Evolutionary conservation across 1,140 invertebrate genomes (phyloP).

Genomic region (Sycobia sp.): DNA sequence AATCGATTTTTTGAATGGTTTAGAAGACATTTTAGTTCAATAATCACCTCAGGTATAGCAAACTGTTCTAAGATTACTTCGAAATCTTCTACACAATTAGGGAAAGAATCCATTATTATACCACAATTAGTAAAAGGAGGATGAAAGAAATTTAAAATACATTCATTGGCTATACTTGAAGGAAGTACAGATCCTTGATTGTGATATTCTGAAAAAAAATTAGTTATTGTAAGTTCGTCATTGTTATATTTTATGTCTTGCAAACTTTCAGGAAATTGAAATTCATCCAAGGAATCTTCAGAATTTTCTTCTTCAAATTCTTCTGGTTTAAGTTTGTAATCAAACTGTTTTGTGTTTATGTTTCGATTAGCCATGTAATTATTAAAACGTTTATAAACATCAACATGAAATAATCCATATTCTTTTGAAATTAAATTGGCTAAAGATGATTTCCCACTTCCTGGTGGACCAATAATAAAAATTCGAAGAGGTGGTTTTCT

Average conservation of each 20-base stretch:
- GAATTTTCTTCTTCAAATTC: background rate
- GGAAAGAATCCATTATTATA: constrained; percentile 66
- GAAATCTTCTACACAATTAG: constrained; percentile 59
- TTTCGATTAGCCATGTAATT: constrained; percentile 7
- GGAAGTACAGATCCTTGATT: constrained; percentile 53
- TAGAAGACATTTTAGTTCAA: constrained; percentile 55
- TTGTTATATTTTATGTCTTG: constrained; percentile 25
- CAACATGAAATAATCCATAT: constrained; percentile 61
- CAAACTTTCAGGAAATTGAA: constrained; percentile 29
- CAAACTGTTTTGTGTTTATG: constrained; percentile 40
- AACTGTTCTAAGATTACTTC: constrained; percentile 58
- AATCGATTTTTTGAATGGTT: constrained; percentile 52
- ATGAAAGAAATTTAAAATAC: constrained; percentile 57
- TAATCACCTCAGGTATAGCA: constrained; percentile 64
- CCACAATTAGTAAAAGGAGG: constrained; percentile 56
- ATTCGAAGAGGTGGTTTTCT: constrained; percentile 60
- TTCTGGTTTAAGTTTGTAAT: constrained; percentile 21
- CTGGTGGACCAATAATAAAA: constrained; percentile 62
- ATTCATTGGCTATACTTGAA: constrained; percentile 48
- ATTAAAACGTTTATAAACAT: constrained; percentile 56
- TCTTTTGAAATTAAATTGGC: constrained; percentile 60
- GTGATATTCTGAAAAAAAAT: constrained; percentile 53
- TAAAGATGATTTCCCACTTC: constrained; percentile 62
- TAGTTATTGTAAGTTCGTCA: constrained; percentile 18
- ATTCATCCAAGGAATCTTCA: constrained; percentile 6